phyloP scores from a whole-genome alignment of 2,113 vertebrate genomes.

The Brachyhypopomus gauderio region DNA sequence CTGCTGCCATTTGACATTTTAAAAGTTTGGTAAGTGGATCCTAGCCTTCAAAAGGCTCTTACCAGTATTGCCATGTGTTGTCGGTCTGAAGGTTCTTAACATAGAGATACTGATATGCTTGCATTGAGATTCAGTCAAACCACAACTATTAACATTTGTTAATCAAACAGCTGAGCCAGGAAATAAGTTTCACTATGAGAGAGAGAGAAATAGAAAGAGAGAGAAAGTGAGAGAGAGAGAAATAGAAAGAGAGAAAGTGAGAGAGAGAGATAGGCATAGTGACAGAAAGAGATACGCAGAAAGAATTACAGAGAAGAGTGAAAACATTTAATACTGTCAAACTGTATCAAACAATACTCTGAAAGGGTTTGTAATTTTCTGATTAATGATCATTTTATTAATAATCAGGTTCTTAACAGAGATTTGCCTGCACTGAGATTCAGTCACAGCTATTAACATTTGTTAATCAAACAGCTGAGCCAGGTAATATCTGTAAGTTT shows the following conservation, averaged over 20 bases:
- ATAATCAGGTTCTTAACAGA: neutral
- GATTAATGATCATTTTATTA: too few species aligned
- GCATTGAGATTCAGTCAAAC: slow-evolving; percentile 52
- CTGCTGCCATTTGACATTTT: neutral
- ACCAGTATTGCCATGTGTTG: slow-evolving; percentile 4
- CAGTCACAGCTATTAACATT: slow-evolving; percentile 49
- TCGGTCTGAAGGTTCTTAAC: slow-evolving; percentile 8
- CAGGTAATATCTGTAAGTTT: slow-evolving; percentile 40
- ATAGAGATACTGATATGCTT: slow-evolving; percentile 2
- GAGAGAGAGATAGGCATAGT: neutral
- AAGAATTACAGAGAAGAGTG: too few species aligned
- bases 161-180: slow-evolving; percentile 62
- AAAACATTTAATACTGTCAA: too few species aligned
- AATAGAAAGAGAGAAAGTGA: neutral
- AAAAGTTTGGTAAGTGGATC: neutral
- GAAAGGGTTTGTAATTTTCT: too few species aligned
- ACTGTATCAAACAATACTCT: too few species aligned
- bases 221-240: neutral
- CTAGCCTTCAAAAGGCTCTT: slow-evolving; percentile 3
- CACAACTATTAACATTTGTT: slow-evolving; percentile 55
- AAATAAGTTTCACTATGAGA: slow-evolving; percentile 32
- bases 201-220: neutral
- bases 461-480: slow-evolving; percentile 62
- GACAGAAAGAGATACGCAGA: neutral
- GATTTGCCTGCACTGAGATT: slow-evolving; percentile 37